phyloP scores from a whole-genome alignment of 2,888 invertebrate species.

The Lottia gigantea region DNA sequence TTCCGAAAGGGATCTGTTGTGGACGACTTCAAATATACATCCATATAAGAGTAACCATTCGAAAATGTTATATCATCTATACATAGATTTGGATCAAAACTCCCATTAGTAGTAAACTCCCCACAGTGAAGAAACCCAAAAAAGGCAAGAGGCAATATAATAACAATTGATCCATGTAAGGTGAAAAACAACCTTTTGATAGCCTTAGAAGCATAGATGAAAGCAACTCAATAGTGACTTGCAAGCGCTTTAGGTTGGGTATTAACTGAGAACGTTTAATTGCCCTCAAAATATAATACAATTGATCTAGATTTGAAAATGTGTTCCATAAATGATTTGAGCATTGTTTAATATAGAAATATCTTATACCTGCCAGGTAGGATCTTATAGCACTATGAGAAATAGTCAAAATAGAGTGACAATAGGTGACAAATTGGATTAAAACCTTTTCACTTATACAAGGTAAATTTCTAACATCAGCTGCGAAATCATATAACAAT shows the following conservation, averaged over 20 bases:
- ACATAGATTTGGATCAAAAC: neutral
- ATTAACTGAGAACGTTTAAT: neutral
- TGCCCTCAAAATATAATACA: neutral
- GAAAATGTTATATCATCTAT: neutral
- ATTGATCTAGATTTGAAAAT: too few relatives aligned
- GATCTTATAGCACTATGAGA: too few relatives aligned
- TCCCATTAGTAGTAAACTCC: neutral
- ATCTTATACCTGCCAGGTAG: too few relatives aligned
- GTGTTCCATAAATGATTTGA: too few relatives aligned
- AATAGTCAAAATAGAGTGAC: too few relatives aligned
- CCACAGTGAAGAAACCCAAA: neutral
- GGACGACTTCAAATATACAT: neutral
- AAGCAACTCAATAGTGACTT: neutral
- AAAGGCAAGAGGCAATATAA: neutral
- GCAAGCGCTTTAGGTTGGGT: neutral
- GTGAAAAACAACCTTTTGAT: neutral
- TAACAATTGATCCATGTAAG: neutral
- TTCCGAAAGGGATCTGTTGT: neutral
- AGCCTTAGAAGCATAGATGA: neutral
- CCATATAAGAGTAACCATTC: neutral
- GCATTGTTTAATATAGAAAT: too few relatives aligned
- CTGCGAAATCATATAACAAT: too few relatives aligned
- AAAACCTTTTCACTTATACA: too few relatives aligned
- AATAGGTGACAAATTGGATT: too few relatives aligned
- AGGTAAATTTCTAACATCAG: too few relatives aligned